These are phyloP conservation scores for Tauraco erythrolophus DNA, from an alignment of 2,113 vertebrate species.

Conservation along the genomic window DNA sequence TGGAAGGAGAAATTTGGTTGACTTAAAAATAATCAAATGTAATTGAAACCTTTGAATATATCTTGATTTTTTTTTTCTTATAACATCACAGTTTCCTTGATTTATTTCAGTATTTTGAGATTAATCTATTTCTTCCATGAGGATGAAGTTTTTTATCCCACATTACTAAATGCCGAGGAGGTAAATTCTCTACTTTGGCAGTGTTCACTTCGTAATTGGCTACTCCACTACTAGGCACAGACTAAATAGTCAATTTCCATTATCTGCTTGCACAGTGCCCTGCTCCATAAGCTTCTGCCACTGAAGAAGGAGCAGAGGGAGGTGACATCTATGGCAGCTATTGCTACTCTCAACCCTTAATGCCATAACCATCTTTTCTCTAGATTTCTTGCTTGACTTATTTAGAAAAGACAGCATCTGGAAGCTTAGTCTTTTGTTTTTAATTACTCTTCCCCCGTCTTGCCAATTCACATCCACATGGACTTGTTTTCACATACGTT, in stretches of 20 bases:
- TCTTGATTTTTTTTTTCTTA: neutral
- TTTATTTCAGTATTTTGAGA: neutral
- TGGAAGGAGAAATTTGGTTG: too few species aligned
- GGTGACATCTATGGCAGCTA: neutral
- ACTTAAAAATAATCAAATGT: too few species aligned
- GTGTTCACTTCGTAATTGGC: neutral
- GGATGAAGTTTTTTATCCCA: neutral
- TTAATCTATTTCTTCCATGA: neutral
- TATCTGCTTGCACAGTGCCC: neutral
- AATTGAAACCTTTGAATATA: too few species aligned
- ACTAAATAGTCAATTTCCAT: accelerated
- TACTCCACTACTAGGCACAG: neutral
- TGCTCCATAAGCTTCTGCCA: accelerated
- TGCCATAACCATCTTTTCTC: neutral
- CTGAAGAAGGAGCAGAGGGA: neutral
- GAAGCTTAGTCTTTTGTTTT: neutral
- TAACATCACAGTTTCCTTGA: neutral
- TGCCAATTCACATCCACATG: neutral
- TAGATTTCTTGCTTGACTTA: neutral
- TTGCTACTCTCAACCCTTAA: neutral
- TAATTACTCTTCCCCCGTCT: neutral
- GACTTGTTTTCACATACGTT: neutral
- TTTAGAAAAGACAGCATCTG: neutral
- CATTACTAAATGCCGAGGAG: neutral
- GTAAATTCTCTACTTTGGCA: neutral